Evolutionary conservation across 2,888 invertebrate species (phyloP), one percentile per base, ranked within the genome.

Genomic region (Imbricaverruca yamaguchii): DNA sequence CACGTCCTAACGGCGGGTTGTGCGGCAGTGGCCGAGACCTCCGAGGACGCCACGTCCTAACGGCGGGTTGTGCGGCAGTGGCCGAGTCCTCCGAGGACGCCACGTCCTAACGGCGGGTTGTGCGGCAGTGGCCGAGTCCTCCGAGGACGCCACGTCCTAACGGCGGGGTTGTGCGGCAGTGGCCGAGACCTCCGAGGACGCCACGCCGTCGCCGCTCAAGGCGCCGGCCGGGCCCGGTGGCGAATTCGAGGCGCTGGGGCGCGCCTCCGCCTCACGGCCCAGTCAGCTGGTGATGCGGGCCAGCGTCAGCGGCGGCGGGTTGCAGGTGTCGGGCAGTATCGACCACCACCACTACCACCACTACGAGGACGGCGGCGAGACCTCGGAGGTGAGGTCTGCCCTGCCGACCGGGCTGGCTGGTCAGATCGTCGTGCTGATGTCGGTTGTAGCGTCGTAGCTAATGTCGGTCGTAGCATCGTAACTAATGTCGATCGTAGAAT

Each of bases 261-360:
- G 74, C 74, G 15, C 74, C 18, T 74, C 74, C 0, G 74, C 55
- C 21, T 21, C 55, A 0, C 74, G 74, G 21, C 74, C 74, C 74
- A 74, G 74, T 21, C 25, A 7, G 15, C 15, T 23, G 10, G 69
- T 7, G 15, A 6, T 21, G 74, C 2, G 21, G 18, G 55, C 53
- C 55, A 10, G 53, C 53, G 69, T 9, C 53, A 15, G 74, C 74
- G 21, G 74, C 11, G 55, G 74, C 55, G 53, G 55, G 10, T 7
- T 74, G 10, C 74, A 55, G 55, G 21, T 74, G 39, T 15, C 55
- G 6, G 74, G 74, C 55, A 74, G 74, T 10, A 74, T 74, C 21
- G 74, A 74, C 53, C 55, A 55, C 53, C 74, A 74, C 55, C 74
- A 74, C 74, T 55, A 74, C 55, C 74, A 74, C 55, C 55, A 74